A percentile compares a stretch with the other conserved stretches of the same genome.
Evolutionary conservation across 2,888 invertebrate species (phyloP).

Genomic region (Apoda limacodes): DNA sequence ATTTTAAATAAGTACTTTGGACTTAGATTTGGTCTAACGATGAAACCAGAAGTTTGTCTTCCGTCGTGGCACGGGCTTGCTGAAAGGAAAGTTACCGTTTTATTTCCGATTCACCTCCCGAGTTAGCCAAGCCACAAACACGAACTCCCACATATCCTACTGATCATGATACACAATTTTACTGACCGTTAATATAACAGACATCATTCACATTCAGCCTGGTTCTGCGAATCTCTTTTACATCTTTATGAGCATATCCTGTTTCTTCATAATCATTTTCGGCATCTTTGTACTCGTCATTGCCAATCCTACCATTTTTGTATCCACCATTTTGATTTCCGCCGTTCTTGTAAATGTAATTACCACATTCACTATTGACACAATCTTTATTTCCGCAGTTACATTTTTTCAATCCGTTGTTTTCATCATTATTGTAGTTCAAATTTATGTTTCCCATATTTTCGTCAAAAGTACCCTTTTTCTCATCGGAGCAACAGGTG

Average conservation of each 20-base stretch:
- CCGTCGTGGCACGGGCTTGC: too few relatives aligned
- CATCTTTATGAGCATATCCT: slow-evolving; percentile 51
- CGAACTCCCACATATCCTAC: too few relatives aligned
- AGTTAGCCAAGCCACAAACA: too few relatives aligned
- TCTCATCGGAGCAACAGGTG: too few relatives aligned
- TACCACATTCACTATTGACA: slow-evolving; percentile 25
- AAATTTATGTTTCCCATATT: too few relatives aligned
- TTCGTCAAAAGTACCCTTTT: too few relatives aligned
- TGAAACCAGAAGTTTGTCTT: too few relatives aligned
- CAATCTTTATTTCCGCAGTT: slow-evolving; percentile 15
- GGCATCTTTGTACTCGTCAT: slow-evolving; percentile 5
- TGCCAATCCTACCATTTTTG: slow-evolving; percentile 9
- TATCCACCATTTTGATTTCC: slow-evolving; percentile 11
- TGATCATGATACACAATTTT: too few relatives aligned
- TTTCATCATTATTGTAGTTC: slow-evolving; percentile 12
- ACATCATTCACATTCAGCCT: slow-evolving; percentile 81
- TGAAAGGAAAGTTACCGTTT: too few relatives aligned
- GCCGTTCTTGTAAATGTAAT: slow-evolving; percentile 21
- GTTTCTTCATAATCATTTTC: slow-evolving; percentile 22
- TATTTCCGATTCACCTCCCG: too few relatives aligned
- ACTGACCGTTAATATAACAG: slow-evolving; percentile 94
- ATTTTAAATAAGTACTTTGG: too few relatives aligned
- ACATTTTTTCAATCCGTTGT: slow-evolving; percentile 2
- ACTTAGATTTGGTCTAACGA: too few relatives aligned
- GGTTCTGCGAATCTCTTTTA: slow-evolving; percentile 75